Percentiles rank a stretch among this genome's conserved stretches.
Conservation (phyloP, 2,113 vertebrate genomes). For the Daboia siamensis region DNA sequence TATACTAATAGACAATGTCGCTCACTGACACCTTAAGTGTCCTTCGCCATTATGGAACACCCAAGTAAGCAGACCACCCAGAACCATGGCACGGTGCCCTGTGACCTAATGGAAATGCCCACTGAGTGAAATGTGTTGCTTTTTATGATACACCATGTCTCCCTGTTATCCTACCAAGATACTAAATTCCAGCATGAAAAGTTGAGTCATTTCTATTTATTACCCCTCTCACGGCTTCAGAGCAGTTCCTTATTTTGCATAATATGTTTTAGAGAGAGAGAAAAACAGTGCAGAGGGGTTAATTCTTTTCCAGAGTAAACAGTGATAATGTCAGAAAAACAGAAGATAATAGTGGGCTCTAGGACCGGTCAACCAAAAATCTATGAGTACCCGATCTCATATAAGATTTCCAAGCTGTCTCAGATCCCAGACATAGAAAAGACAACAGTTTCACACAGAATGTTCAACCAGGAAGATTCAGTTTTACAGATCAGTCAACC, state of each 20-base stretch:
- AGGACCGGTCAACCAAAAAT: background rate
- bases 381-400: background rate
- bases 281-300: background rate
- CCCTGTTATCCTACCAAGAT: constrained; percentile 5
- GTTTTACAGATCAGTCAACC: background rate
- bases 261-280: background rate
- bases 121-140: background rate
- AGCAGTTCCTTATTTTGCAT: background rate
- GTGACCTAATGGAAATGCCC: constrained; percentile 9
- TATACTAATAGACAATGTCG: constrained; percentile 15
- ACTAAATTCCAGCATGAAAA: constrained; percentile 1
- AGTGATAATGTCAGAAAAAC: background rate
- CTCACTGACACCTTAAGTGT: constrained; percentile 19
- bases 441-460: background rate
- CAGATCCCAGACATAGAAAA: background rate
- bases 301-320: background rate
- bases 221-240: background rate
- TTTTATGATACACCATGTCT: background rate
- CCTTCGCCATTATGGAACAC: constrained; percentile 4
- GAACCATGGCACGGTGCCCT: background rate
- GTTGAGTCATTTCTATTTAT: constrained; percentile 6
- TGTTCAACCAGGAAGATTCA: background rate
- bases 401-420: background rate
- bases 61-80: constrained; percentile 26
- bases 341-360: background rate